Conservation (phyloP, 2,797 vertebrate genomes). For the Sardinella longiceps region DNA sequence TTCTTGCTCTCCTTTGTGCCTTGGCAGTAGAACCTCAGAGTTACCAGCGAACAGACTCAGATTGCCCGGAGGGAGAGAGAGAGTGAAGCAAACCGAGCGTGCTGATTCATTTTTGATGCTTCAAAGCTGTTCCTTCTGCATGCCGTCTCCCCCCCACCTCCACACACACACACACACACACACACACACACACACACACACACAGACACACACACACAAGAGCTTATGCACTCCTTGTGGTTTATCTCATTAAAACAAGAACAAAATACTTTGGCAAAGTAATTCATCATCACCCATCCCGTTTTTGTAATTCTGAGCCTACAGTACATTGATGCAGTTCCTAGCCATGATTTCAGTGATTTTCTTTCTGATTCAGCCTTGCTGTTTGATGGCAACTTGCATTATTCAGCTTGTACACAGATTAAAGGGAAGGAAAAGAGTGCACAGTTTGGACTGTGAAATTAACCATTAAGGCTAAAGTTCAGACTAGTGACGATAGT, state of each 20-base stretch:
- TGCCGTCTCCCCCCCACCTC: not conserved
- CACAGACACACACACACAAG: not conserved
- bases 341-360: not conserved
- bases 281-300: not conserved
- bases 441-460: not conserved
- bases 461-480: not conserved
- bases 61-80: slow-evolving; percentile 50
- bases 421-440: not conserved
- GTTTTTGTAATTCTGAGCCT: not conserved
- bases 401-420: not conserved
- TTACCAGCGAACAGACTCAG: slow-evolving; percentile 33
- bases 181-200: no score
- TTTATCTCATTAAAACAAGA: slow-evolving; percentile 14
- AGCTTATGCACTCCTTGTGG: not conserved
- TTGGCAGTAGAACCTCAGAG: slow-evolving; percentile 30
- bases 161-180: no score
- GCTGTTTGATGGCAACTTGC: not conserved
- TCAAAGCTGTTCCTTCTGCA: slow-evolving; percentile 46
- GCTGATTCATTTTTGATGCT: slow-evolving; percentile 51
- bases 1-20: slow-evolving; percentile 21
- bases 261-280: not conserved
- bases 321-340: not conserved
- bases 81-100: slow-evolving; percentile 44
- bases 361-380: not conserved
- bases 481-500: not conserved